Percentiles rank a stretch among this genome's conserved stretches.
These are phyloP conservation scores for Trichopoda pennipes DNA, from an alignment of 2,888 invertebrate genomes.

Conservation along the genomic window DNA sequence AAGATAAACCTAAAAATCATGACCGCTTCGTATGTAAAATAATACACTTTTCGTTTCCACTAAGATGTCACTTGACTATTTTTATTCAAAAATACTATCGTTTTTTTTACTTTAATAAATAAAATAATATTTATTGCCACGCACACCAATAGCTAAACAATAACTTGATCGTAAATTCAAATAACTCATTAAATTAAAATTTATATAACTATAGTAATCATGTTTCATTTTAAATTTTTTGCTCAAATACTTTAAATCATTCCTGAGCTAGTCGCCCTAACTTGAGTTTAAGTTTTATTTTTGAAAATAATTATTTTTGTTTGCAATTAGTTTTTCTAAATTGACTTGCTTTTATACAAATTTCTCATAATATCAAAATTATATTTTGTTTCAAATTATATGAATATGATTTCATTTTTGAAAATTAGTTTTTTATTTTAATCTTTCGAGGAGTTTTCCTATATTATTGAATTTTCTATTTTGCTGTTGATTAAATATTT, in stretches of 20 bases:
- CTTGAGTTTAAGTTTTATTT: slow-evolving; percentile 68
- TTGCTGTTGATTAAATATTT: slow-evolving; percentile 43
- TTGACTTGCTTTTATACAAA: slow-evolving; percentile 48
- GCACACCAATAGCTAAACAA: too few species aligned
- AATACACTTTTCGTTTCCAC: too few species aligned
- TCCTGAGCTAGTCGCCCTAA: slow-evolving; percentile 68
- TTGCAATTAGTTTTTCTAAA: neutral
- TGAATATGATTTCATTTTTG: neutral
- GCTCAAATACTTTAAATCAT: slow-evolving; percentile 54
- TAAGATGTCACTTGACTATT: too few species aligned
- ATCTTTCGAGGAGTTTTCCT: slow-evolving; percentile 18
- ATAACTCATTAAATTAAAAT: too few species aligned
- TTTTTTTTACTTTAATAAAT: too few species aligned
- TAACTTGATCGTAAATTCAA: too few species aligned
- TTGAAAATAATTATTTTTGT: slow-evolving; percentile 11
- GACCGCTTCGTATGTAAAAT: too few species aligned
- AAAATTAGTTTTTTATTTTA: neutral
- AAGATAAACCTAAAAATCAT: too few species aligned
- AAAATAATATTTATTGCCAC: too few species aligned
- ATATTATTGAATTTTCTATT: slow-evolving; percentile 22
- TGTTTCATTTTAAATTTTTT: slow-evolving; percentile 25
- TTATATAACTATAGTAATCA: too few species aligned
- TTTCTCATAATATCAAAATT: slow-evolving; percentile 6
- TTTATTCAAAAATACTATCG: too few species aligned
- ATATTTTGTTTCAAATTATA: neutral